A percentile compares a stretch with the other conserved stretches of the same genome.
Conservation (phyloP, 2,113 vertebrate genomes). For the Amazona vittata region DNA sequence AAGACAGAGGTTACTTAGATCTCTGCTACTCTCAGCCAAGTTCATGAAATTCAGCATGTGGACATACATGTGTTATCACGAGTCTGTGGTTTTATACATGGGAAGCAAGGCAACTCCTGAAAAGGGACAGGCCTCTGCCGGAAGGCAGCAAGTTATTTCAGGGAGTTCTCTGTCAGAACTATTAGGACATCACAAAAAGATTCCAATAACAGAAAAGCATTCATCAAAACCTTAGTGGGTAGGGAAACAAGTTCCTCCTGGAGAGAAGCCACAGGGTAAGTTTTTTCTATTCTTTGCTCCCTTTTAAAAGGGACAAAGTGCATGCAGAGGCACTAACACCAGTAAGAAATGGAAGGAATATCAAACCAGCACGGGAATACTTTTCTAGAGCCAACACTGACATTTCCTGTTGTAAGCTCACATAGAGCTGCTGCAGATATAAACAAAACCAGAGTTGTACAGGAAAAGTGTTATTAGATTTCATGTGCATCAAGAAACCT, state of each 20-base stretch:
- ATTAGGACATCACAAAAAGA: background rate
- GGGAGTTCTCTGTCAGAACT: background rate
- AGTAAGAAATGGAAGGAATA: background rate
- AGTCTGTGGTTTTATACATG: background rate
- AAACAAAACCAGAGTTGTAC: background rate
- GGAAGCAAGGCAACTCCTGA: background rate
- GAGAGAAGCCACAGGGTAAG: background rate
- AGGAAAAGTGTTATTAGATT: background rate
- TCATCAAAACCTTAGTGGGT: background rate
- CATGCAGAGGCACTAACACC: background rate
- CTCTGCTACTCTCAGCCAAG: slow-evolving; percentile 25
- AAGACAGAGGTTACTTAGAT: background rate
- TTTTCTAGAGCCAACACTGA: background rate
- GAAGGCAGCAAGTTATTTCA: background rate
- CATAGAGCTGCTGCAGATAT: background rate
- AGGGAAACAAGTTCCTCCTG: background rate
- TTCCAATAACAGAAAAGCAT: background rate
- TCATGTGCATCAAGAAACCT: fast-evolving
- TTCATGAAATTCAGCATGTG: background rate
- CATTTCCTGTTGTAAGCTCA: background rate
- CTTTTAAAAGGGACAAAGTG: background rate
- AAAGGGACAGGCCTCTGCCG: background rate
- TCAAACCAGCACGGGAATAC: background rate
- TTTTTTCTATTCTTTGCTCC: background rate
- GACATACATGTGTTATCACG: fast-evolving